These are phyloP conservation scores for Caenorhabditis parvicauda DNA, from an alignment of 2,888 invertebrate genomes.

Conservation along the genomic window DNA sequence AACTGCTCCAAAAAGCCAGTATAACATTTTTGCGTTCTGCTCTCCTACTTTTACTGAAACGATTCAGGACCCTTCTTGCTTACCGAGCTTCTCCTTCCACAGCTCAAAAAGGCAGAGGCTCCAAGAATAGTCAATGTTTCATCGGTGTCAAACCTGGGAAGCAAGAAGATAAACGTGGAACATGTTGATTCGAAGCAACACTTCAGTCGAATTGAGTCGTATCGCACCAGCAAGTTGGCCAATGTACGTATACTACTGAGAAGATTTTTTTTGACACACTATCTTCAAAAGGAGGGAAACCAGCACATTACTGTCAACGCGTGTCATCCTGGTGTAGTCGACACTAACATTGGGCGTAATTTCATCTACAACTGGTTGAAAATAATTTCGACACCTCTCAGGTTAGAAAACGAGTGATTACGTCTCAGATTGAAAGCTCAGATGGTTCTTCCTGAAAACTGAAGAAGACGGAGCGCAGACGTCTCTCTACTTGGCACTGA, in stretches of 20 bases:
- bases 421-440: no score
- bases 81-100: conserved; percentile 78
- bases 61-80: conserved; percentile 71
- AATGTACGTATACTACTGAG: conserved; percentile 33
- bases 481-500: conserved; percentile 76
- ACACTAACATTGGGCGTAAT: conserved; percentile 39
- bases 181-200: conserved; percentile 46
- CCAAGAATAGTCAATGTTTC: conserved; percentile 79
- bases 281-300: conserved; percentile 42
- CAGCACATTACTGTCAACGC: conserved; percentile 71
- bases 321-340: conserved; percentile 76
- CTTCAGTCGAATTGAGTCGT: conserved; percentile 49
- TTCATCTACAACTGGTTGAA: conserved; percentile 25
- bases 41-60: no score
- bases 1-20: no score
- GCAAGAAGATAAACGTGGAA: conserved; percentile 41
- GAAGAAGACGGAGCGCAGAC: conserved; percentile 79
- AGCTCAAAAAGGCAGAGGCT: conserved; percentile 70
- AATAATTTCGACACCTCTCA: conserved; percentile 37
- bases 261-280: conserved; percentile 33
- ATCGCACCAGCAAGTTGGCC: conserved; percentile 59
- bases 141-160: conserved; percentile 26
- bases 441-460: conserved; percentile 68
- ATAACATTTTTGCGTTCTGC: no score
- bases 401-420: conserved; percentile 8